Conservation (phyloP, 2,113 vertebrate species). For the Lepus europaeus region DNA sequence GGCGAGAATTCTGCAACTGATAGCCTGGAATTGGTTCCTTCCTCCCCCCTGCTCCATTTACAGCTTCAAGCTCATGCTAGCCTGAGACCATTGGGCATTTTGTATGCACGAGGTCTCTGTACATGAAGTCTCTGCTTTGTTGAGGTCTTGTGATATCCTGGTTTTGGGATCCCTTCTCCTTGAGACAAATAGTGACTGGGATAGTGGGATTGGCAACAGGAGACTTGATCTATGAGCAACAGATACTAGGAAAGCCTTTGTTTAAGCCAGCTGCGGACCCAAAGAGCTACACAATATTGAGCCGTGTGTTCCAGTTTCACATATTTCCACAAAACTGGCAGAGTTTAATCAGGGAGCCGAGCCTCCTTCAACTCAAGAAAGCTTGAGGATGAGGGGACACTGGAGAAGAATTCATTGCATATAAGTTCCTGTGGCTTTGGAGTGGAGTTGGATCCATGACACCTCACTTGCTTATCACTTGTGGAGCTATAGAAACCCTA, state of each 20-base stretch:
- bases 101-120: not conserved
- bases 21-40: not conserved
- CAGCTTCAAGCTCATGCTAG: not conserved
- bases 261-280: not conserved
- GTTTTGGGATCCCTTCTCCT: not conserved
- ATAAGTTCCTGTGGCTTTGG: not conserved
- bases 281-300: not conserved
- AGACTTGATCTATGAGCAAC: not conserved
- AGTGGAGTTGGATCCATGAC: not conserved
- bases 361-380: not conserved
- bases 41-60: not conserved
- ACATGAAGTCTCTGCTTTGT: not conserved
- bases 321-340: not conserved
- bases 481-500: not conserved
- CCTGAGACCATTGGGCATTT: not conserved
- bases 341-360: not conserved
- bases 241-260: not conserved
- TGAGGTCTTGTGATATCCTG: not conserved
- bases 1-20: not conserved
- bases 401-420: not conserved
- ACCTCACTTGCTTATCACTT: not conserved
- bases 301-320: not conserved
- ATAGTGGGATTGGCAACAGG: not conserved
- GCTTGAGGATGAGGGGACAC: not conserved
- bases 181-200: not conserved